phyloP scores from a whole-genome alignment of 2,888 invertebrate genomes.

The Sicus ferrugineus region DNA sequence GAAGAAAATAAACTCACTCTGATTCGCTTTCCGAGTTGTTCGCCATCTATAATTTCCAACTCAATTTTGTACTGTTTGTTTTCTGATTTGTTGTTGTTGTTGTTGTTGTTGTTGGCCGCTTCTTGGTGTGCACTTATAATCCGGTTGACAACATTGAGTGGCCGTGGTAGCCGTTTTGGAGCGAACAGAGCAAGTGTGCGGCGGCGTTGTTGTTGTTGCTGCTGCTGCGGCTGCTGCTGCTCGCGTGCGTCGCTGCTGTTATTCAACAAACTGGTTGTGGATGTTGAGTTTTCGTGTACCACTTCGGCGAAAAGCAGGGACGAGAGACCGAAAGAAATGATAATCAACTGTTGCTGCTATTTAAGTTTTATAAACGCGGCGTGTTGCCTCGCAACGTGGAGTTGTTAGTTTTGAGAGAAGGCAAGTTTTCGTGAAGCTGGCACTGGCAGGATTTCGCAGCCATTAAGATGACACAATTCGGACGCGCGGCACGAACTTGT shows the following conservation, averaged over 20 bases:
- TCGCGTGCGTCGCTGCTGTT: neutral
- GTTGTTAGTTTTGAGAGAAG: no score
- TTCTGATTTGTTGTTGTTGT: conserved; percentile 8
- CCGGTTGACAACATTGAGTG: conserved; percentile 25
- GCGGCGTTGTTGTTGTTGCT: neutral
- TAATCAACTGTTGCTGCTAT: neutral
- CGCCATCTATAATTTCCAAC: neutral
- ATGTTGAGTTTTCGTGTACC: neutral
- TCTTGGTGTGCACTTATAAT: conserved; percentile 9
- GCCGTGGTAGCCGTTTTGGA: conserved; percentile 1
- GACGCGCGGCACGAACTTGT: no score
- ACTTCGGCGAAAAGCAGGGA: neutral
- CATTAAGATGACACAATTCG: no score
- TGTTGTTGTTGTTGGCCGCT: neutral
- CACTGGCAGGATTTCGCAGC: no score
- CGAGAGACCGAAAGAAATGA: neutral
- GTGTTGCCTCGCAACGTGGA: no score
- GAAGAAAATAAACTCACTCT: conserved; percentile 5
- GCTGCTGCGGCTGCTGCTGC: neutral
- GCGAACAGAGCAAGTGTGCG: neutral
- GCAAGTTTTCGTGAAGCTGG: no score
- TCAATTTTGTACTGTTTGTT: neutral
- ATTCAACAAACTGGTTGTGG: conserved; percentile 23
- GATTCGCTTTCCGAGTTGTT: neutral
- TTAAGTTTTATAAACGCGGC: no score